Base-by-base conservation (phyloP, 2,797 vertebrate species). In the Aselliscus stoliczkanus region DNA sequence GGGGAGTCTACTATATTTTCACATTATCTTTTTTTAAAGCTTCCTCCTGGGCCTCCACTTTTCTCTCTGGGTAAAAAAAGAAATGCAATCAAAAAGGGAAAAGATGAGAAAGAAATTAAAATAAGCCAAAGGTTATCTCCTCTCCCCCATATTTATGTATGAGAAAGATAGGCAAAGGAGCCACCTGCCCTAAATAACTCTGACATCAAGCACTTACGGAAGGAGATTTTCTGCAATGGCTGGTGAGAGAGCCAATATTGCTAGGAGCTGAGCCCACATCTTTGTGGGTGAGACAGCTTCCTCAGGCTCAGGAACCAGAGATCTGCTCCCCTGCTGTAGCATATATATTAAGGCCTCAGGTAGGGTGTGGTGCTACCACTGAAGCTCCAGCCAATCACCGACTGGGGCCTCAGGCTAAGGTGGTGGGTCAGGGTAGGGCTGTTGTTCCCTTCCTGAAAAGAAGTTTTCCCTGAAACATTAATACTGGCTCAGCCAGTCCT, bases 191-290 rank as follows among this genome's bases (percentile, higher is more conserved):
- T 54, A 34, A n/a, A 31, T 58, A 58, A 12, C n/a, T 31, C 62
- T 64, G 37, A 81, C 17, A 23, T 39, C n/a, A 14, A 39, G 29
- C 47, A 96, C 96, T 96, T 85, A 96, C 87, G 37, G 96, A 81
- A 72, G 80, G 64, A 44, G 25, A 23, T 72, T 77, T 64, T 54
- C 92, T 62, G 92, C 65, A 1, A 34, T 25, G 31, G 44, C 75
- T 60, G 76, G 54, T 23, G 39, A 21, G 1, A 96, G 37, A 44
- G 58, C 81, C 90, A 95, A 34, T 4, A 52, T 79, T 84, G 95
- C 94, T 47, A 97, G 88, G 69, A 96, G 69, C 0, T 18, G 67
- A 85, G 39, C 69, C 90, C 88, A 85, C 96, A 96, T 95, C 52
- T 44, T 27, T 37, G 67, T 21, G 58, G 76, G 12, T 7, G 11